Evolutionary conservation across 2,888 invertebrate genomes (phyloP), one percentile per base, ranked within the genome.

Genomic region (Teleogryllus oceanicus): DNA sequence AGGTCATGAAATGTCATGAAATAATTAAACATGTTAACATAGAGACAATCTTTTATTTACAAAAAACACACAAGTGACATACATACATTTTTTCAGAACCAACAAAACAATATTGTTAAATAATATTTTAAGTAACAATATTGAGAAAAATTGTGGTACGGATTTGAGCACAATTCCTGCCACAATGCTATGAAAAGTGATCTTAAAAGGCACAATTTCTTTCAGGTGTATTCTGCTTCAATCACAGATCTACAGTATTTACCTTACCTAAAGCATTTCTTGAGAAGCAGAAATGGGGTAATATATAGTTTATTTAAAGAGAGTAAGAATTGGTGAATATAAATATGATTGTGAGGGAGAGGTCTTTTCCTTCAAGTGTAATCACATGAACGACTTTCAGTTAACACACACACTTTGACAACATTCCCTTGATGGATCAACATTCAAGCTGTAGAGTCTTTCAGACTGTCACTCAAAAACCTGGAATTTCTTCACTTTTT

Each of bases 401-500:
- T 62, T 62, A 62, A 62, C 62, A 62, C 62, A 62, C 62, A 62
- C 62, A 62, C 62, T 62, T 62, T 62, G 62, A 62, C 62, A 62
- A 62, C n/a, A 62, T 62, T 62, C 62, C 62, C 62, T 11, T 62
- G 62, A 62, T 62, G 62, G n/a, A 62, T 62, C n/a, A 62, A 62
- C 62, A 62, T 62, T 62, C 62, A 62, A 62, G 62, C 13, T 62
- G 62, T n/a, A 62, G n/a, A 18, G 62, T 62, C 62, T 62, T 62
- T 62, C 16, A 62, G 62, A 62, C n/a, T 13, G n/a, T 62, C 62
- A 62, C 62, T 62, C n/a, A 62, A 62, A 62, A 62, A 62, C 62
- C n/a, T 18, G 62, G n/a, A 62, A 62, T 62, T 62, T 62, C 62
- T 81, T 83, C 82, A 87, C 83, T 87, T 90, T 89, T 89, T 92